phyloP scores from a whole-genome alignment of 2,113 vertebrate species.

The Conger conger region DNA sequence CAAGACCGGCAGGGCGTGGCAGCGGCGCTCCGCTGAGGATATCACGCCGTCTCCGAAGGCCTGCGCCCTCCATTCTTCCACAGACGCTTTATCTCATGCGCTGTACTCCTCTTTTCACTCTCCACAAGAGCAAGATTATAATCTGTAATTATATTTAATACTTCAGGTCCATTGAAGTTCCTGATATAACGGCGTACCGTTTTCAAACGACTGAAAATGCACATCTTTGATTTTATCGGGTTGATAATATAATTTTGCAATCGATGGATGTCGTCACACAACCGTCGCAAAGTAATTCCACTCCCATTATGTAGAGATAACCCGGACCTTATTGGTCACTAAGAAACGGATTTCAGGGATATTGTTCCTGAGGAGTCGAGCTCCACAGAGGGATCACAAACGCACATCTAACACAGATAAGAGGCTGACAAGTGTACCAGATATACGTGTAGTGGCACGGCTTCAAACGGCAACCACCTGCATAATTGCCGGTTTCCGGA shows the following conservation, averaged over 20 bases:
- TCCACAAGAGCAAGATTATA: not conserved
- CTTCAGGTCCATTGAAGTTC: not conserved
- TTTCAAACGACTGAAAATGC: not conserved
- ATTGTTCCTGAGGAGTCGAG: not conserved
- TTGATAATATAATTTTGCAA: not conserved
- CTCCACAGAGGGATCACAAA: not conserved
- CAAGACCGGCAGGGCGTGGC: no score
- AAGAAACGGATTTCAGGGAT: not conserved
- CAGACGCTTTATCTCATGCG: no score
- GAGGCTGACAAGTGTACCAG: not conserved
- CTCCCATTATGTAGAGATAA: not conserved
- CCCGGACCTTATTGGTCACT: not conserved
- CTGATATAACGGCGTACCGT: not conserved
- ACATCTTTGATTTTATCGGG: not conserved
- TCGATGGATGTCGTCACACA: not conserved
- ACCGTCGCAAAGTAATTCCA: not conserved
- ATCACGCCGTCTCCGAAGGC: no score
- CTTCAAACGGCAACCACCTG: not conserved
- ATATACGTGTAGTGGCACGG: not conserved
- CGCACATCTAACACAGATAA: not conserved
- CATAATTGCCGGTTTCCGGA: not conserved
- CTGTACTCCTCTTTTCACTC: not conserved
- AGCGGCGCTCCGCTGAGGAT: no score
- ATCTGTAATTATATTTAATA: not conserved
- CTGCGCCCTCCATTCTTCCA: no score